Percentiles rank a stretch among this genome's conserved stretches.
phyloP scores from a whole-genome alignment of 30 jellyfish, hydroid and myxozoan species.

The Aurelia aurita region DNA sequence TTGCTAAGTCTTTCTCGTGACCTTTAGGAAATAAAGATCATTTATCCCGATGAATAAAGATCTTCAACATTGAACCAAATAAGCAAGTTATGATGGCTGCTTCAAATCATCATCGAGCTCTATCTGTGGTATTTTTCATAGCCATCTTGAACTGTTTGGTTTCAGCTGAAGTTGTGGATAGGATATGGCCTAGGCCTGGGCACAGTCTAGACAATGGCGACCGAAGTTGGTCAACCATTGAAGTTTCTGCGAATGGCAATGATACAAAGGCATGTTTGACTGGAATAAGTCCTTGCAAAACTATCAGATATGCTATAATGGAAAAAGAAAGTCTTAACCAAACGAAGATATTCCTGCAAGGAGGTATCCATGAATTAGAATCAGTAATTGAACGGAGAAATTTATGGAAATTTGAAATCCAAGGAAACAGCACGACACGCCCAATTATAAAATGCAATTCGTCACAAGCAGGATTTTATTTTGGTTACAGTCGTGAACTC shows the following conservation, averaged over 20 bases:
- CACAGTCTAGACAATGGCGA: no score
- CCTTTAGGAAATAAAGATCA: no score
- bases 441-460: conserved; percentile 39
- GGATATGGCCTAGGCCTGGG: no score
- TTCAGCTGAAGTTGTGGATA: no score
- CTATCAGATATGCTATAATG: conserved; percentile 56
- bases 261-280: conserved; percentile 54
- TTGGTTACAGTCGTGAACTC: conserved; percentile 35
- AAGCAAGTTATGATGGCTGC: no score
- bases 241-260: conserved; percentile 3
- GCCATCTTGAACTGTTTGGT: no score
- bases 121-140: no score
- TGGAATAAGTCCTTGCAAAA: conserved; percentile 60
- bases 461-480: conserved; percentile 50
- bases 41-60: no score
- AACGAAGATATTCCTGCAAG: conserved; percentile 30
- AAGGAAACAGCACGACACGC: not conserved
- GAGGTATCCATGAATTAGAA: conserved; percentile 36
- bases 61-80: no score
- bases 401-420: conserved; percentile 20
- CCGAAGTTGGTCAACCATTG: no score
- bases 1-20: no score
- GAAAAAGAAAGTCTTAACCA: conserved; percentile 24
- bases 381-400: not conserved
- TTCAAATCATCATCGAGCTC: no score